These are phyloP conservation scores for Sarcophaga variegata DNA, from an alignment of 2,888 invertebrate genomes.

Conservation along the genomic window DNA sequence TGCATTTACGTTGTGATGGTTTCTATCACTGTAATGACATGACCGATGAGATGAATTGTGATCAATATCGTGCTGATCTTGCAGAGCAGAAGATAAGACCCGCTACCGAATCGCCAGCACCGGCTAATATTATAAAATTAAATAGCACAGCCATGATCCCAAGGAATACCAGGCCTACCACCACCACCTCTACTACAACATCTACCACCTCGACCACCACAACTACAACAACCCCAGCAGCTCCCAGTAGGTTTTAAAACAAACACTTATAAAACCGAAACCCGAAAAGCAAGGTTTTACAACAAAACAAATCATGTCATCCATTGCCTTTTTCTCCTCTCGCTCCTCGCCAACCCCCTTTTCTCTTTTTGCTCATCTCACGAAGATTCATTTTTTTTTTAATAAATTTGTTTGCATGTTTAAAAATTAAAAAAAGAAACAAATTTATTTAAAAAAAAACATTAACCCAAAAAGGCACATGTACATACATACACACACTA, in stretches of 20 bases:
- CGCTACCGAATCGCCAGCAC: constrained; percentile 52
- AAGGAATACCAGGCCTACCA: constrained; percentile 28
- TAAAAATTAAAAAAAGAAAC: background rate
- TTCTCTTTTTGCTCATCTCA: constrained; percentile 28
- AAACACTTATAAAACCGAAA: no score
- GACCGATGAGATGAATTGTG: constrained; percentile 84
- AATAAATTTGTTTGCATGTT: background rate
- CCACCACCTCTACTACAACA: constrained; percentile 39
- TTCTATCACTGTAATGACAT: constrained; percentile 84
- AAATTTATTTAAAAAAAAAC: background rate
- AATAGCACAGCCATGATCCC: constrained; percentile 63
- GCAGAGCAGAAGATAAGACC: background rate
- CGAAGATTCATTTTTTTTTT: constrained; percentile 21
- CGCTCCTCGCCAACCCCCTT: background rate
- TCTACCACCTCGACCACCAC: constrained; percentile 49
- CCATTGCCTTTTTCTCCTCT: background rate
- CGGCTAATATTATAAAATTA: constrained; percentile 60
- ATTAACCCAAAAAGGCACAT: background rate
- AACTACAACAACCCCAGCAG: constrained; percentile 61
- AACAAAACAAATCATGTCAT: no score
- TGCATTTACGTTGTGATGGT: constrained; percentile 83
- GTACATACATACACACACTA: background rate
- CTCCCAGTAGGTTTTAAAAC: constrained; percentile 67
- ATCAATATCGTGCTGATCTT: constrained; percentile 69
- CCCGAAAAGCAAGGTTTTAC: background rate